Percentiles rank a stretch among this genome's conserved stretches.
phyloP scores from a whole-genome alignment of 2,113 vertebrate genomes.

The Lamprologus lemairii region DNA sequence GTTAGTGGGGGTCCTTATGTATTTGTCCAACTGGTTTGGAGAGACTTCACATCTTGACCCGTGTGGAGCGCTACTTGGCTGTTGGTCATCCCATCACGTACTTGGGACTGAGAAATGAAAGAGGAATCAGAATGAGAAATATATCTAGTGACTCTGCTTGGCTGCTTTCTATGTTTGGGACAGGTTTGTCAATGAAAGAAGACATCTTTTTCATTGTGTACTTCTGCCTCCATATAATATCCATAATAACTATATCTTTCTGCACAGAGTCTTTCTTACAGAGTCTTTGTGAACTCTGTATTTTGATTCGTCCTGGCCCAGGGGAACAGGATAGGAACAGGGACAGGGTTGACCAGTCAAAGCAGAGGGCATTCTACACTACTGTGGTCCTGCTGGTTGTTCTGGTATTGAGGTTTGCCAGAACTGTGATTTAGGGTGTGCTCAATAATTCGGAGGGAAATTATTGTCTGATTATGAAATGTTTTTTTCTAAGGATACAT shows the following conservation, averaged over 20 bases:
- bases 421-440: neutral
- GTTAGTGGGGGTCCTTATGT: rapidly evolving
- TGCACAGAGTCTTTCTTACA: too few relatives aligned
- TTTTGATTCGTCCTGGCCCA: neutral
- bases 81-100: neutral
- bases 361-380: neutral
- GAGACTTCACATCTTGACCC: neutral
- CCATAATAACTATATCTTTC: neutral
- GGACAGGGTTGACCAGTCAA: neutral
- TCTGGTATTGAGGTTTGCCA: neutral
- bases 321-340: neutral
- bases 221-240: neutral
- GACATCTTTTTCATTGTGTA: neutral
- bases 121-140: neutral
- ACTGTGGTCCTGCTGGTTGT: neutral
- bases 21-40: neutral
- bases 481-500: neutral
- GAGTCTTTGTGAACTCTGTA: neutral
- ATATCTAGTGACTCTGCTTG: neutral
- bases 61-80: neutral
- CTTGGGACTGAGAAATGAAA: neutral
- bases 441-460: neutral
- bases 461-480: neutral
- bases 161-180: neutral
- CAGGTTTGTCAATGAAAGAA: neutral